Evolutionary conservation across 1,140 invertebrate species (phyloP).

Genomic region (Cydia strobilella): DNA sequence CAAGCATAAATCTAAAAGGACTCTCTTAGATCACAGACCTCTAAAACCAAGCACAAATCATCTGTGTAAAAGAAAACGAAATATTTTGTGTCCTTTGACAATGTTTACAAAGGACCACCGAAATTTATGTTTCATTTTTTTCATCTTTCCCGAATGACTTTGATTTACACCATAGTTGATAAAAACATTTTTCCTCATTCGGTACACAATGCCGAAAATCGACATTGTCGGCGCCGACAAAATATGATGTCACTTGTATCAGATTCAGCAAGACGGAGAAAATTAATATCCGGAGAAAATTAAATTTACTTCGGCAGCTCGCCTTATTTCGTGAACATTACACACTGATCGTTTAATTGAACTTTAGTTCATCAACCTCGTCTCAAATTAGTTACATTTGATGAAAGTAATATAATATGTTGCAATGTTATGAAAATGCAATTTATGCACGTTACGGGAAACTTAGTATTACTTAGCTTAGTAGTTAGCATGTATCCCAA

Average conservation of each 20-base stretch:
- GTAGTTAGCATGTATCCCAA: too few relatives aligned
- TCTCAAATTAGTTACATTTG: background rate
- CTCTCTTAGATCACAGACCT: too few relatives aligned
- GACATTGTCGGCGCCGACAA: background rate
- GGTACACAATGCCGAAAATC: background rate
- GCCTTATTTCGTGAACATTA: background rate
- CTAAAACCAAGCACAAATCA: too few relatives aligned
- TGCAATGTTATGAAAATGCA: too few relatives aligned
- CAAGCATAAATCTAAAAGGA: too few relatives aligned
- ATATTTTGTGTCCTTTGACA: constrained; percentile 1
- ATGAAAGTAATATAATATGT: too few relatives aligned
- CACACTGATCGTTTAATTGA: background rate
- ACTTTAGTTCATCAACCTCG: background rate
- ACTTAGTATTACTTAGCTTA: too few relatives aligned
- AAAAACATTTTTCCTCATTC: constrained; percentile 3
- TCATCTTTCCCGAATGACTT: background rate
- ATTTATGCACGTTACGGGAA: too few relatives aligned
- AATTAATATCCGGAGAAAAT: constrained; percentile 18
- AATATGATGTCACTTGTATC: background rate
- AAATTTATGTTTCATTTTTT: constrained; percentile 12
- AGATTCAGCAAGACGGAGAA: background rate
- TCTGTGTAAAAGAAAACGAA: background rate
- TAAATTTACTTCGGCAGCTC: background rate
- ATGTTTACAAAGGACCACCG: background rate
- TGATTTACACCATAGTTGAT: constrained; percentile 14